phyloP scores from a whole-genome alignment of 2,888 invertebrate species.

The Apantesis nais region DNA sequence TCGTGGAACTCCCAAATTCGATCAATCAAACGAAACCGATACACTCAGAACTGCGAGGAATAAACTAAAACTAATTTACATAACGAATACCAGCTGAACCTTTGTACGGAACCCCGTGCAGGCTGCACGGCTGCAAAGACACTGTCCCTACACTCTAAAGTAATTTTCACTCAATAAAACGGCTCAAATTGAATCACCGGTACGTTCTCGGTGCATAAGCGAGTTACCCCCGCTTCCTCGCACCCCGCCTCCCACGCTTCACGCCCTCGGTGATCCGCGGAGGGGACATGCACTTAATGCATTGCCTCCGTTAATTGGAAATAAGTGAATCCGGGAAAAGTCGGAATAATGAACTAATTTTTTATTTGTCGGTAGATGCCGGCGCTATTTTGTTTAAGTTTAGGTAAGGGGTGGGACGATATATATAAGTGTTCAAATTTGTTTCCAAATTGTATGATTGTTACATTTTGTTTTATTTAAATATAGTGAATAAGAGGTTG shows the following conservation, averaged over 20 bases:
- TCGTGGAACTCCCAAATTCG: conserved; percentile 6
- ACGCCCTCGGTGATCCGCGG: conserved; percentile 10
- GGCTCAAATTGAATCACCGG: conserved; percentile 54
- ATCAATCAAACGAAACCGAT: conserved; percentile 27
- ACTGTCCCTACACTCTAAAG: conserved; percentile 49
- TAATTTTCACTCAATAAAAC: conserved; percentile 59
- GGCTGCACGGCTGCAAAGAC: conserved; percentile 19
- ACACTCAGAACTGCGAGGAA: conserved; percentile 20
- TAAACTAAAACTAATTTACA: conserved; percentile 45
- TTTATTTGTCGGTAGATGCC: neutral
- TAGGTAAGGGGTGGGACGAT: neutral
- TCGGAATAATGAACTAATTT: conserved; percentile 15
- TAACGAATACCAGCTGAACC: conserved; percentile 40
- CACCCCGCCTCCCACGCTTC: conserved; percentile 20
- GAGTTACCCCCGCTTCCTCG: conserved; percentile 45
- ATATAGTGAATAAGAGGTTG: too few species aligned
- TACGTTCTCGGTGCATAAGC: conserved; percentile 54
- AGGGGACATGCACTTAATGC: conserved; percentile 51
- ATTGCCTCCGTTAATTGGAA: conserved; percentile 40
- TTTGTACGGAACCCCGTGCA: conserved; percentile 23
- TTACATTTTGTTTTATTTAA: too few species aligned
- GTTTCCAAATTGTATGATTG: too few species aligned
- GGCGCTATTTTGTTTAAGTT: neutral
- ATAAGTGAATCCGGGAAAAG: conserved; percentile 44
- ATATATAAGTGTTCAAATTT: neutral